Base-by-base conservation (phyloP, 2,888 invertebrate genomes). In the Tethea ocularis region DNA sequence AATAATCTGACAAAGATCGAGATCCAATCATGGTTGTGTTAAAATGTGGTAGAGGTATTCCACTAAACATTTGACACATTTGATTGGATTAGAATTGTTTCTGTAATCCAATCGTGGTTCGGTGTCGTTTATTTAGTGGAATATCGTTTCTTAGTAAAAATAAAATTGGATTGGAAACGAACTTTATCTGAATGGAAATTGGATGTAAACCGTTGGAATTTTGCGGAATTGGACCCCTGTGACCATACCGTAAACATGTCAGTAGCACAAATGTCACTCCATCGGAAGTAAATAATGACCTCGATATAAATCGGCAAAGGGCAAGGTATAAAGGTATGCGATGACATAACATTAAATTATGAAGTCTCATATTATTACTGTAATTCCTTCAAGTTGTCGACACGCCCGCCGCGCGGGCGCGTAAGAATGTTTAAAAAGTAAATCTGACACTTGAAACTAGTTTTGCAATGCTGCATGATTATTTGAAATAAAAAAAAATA, bases 361-460 rank as follows among this genome's bases (percentile, higher is more conserved):
- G 46, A 46, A 8, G 20, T 46, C 20, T 20, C 20, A 46, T 20
- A n/a, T 46, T 46, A 46, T 10, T n/a, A 46, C 17, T 46, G 10
- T 46, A 46, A 46, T 46, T 46, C 20, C 46, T n/a, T 46, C 46
- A 46, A 46, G 46, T 46, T 20, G 46, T 46, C 41, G 41, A 20
- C 17, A 20, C 20, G 13, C 33, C 5, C 26, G 26, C 26, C 0
- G 13, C 13, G 13, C 33, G 10, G 46, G 46, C 20, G 46, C 46
- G 46, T 46, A 20, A 46, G 46, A 20, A 46, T 46, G 46, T 20
- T 46, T 46, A 46, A 46, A 46, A 33, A 20, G 8, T 2, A 46
- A 38, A n/a, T 38, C n/a, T 46, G 46, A 46, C 46, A 20, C 46
- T 0, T 10, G 20, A 20, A 20, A 20, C 46, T 10, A 46, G 46